phyloP scores from a whole-genome alignment of 1,140 invertebrate genomes.

The Euura lappo region DNA sequence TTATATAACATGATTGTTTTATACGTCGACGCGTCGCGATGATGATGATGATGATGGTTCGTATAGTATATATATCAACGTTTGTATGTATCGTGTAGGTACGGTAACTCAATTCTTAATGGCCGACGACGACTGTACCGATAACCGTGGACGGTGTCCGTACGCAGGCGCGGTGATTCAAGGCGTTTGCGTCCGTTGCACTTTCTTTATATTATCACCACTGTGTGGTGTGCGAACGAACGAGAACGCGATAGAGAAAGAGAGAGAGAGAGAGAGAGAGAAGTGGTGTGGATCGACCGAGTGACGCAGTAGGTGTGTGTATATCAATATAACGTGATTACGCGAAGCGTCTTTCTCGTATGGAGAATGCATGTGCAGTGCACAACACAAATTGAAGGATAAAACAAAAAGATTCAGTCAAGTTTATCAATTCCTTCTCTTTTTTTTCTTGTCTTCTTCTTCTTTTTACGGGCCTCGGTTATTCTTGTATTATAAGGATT shows the following conservation, averaged over 20 bases:
- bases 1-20: no score
- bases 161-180: slow-evolving; percentile 11
- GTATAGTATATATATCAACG: neutral
- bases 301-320: slow-evolving; percentile 6
- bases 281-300: neutral
- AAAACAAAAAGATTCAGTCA: no score
- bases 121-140: neutral
- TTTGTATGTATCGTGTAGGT: neutral
- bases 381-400: no score
- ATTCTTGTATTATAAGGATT: no score
- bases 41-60: no score
- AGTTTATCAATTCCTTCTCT: no score
- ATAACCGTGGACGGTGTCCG: neutral
- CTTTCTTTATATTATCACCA: slow-evolving; percentile 15
- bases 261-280: neutral
- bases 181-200: slow-evolving; percentile 18
- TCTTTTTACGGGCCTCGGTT: no score
- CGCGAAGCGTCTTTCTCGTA: neutral
- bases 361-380: no score
- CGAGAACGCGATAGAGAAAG: neutral
- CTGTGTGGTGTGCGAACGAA: neutral
- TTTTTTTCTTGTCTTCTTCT: no score
- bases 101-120: neutral
- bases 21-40: no score
- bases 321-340: slow-evolving; percentile 4